Conservation (phyloP, 2,888 invertebrate genomes). For the Hymenopus coronatus region DNA sequence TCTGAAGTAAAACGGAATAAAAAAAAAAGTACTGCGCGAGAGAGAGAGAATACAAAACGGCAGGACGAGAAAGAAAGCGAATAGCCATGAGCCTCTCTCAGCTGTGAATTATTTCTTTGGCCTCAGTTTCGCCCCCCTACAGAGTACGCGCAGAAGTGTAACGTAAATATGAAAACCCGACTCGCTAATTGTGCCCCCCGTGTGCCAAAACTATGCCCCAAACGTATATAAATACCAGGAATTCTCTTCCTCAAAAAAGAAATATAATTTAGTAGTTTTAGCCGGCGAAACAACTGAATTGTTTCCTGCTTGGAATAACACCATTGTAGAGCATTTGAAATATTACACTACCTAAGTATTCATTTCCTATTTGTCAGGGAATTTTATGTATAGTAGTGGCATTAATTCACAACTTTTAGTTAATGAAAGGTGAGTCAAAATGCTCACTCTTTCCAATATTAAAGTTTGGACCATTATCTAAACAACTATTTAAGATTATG, state of each 20-base stretch:
- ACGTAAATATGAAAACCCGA: background rate
- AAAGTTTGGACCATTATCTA: too few relatives aligned
- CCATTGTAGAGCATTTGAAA: too few relatives aligned
- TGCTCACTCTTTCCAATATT: too few relatives aligned
- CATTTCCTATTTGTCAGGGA: too few relatives aligned
- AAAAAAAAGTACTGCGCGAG: background rate
- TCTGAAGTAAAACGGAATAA: background rate
- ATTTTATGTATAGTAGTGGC: too few relatives aligned
- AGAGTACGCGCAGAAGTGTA: background rate
- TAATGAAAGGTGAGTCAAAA: too few relatives aligned
- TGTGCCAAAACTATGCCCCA: background rate
- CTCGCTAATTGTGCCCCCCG: background rate
- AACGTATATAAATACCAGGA: background rate
- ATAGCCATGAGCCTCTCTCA: background rate
- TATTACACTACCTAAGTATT: too few relatives aligned
- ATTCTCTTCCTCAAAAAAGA: background rate
- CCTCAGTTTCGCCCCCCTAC: background rate
- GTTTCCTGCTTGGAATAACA: too few relatives aligned
- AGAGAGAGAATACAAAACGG: background rate
- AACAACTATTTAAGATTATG: too few relatives aligned
- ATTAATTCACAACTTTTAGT: too few relatives aligned
- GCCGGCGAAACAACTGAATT: too few relatives aligned
- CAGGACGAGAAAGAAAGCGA: background rate
- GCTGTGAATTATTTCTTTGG: background rate
- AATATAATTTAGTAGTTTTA: background rate